Base-by-base conservation (phyloP, 2,888 invertebrate species). In the Sussaba pulchella region DNA sequence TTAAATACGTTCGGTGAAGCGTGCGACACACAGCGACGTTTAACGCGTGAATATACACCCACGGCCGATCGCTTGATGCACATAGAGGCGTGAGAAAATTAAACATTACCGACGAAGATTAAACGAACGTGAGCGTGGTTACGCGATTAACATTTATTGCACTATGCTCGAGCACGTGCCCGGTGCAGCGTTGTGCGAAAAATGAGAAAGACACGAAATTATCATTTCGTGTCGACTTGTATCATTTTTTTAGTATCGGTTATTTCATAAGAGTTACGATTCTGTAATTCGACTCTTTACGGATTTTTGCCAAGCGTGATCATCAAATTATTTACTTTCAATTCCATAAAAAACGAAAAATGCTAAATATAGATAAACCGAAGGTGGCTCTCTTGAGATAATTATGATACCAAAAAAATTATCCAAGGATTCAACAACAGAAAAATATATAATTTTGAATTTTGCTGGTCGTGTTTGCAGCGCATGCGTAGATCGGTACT, bases 401-500 rank as follows among this genome's bases (percentile, higher is more conserved):
- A 50, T 26, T 47, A 5, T 6, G 14, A 31, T 52, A 52, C 12
- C 10, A 1, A 26, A 26, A 12, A n/a, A 52, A 6, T 14, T 14
- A 6, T n/a, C 24, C 12, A 26, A 26, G n/a, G 1, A 26, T 14
- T n/a, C 12, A 54, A 12, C n/a, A 54, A 24, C 12, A 8, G n/a
- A 31, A 52, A 54, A 54, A 26, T 12, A 10, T 14, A 0, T 1
- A 26, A 14, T 63, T 9, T 19, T 75, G 36, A 12, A n/a, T 12
- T 45, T 43, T 9, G 39, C 45, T 52, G 61, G 43, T 24, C 4
- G 10, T 52, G 36, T 64, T 66, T 57, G 39, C 17, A 47, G 50
- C 50, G 74, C 43, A 47, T 50, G 39, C 14, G 50, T 12, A 69
- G 45, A 64, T 43, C 59, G 41, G 45, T 66, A 36, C 43, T 59